Evolutionary conservation across 2,797 vertebrate species (phyloP), one percentile per base, ranked within the genome.

Genomic region (Dryobates pubescens): DNA sequence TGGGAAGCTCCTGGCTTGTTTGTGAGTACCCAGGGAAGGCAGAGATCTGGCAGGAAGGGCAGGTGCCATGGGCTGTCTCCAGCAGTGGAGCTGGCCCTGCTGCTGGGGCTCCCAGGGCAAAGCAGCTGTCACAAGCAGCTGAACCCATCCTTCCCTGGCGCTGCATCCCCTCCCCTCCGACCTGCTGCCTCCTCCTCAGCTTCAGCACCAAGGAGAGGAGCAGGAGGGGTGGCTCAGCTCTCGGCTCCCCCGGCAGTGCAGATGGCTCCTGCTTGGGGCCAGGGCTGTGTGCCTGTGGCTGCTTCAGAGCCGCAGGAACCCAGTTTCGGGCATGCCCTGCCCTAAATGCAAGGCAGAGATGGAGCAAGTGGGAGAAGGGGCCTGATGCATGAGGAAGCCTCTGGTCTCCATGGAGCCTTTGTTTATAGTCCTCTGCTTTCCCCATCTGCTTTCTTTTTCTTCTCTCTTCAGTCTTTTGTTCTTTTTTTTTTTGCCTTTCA

Each of bases 391-490:
- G 2, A 68, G 7, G 7, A 86, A 38, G 18, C 34, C 53, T 38
- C 7, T 73, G 76, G 87, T 94, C 92, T 93, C 91, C 77, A 78
- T 91, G 91, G 85, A 92, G 68, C 9, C 74, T 85, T 85, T 92
- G 85, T 92, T 95, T 91, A 70, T 45, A 27, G 27, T 88, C 54
- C 26, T 88, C 75, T 80, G 43, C 59, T 90, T 93, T 94, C 30
- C 54, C 34, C 1, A 2, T 74, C 58, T 30, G 32, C 47, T 13
- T 63, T 74, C 4, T 78, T 69, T 49, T 47, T 34, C 6, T 8
- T 20, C 47, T 34, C 5, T 13, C 56, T 2, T 6, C 49, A 13
- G 13, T 23, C 49, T 51, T 51, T 24, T 51, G 22, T 51, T 23
- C 22, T 22, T 13, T 51, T 51, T 51, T 51, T 51, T 51, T 43